phyloP scores from a whole-genome alignment of 2,888 invertebrate species.

The Athripsodes cinereus region DNA sequence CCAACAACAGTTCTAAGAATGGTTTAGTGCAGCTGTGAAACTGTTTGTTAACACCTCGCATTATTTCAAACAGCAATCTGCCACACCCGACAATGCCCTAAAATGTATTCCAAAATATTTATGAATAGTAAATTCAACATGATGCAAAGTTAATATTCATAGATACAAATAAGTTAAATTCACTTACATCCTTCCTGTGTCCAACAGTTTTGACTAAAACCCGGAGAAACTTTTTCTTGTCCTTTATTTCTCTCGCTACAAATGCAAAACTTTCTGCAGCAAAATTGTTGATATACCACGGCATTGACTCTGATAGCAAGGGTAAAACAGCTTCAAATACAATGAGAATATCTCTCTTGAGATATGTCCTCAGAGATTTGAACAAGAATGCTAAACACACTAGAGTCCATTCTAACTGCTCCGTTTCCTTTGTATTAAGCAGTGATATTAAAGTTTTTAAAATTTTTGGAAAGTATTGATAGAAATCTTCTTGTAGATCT shows the following conservation, averaged over 20 bases:
- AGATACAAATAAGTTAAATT: neutral
- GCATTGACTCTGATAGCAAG: conserved; percentile 68
- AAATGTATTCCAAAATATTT: conserved; percentile 33
- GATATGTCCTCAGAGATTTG: conserved; percentile 78
- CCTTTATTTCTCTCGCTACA: conserved; percentile 81
- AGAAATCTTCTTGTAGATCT: conserved; percentile 86
- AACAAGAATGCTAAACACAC: conserved; percentile 84
- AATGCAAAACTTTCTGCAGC: conserved; percentile 96
- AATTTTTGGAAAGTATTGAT: conserved; percentile 74
- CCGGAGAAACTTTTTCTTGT: conserved; percentile 67
- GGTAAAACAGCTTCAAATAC: conserved; percentile 69
- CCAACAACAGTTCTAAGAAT: conserved; percentile 62
- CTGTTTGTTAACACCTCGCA: conserved; percentile 75
- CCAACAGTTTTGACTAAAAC: conserved; percentile 63
- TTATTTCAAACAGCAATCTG: conserved; percentile 79
- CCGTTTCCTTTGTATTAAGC: conserved; percentile 70
- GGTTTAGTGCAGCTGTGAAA: conserved; percentile 79
- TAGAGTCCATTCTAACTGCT: conserved; percentile 81
- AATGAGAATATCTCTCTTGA: conserved; percentile 70
- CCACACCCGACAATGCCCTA: conserved; percentile 77
- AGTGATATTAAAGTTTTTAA: conserved; percentile 66
- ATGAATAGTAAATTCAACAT: neutral
- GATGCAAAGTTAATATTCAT: neutral
- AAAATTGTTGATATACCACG: conserved; percentile 84
- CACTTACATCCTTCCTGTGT: conserved; percentile 61